Evolutionary conservation across 2,113 vertebrate species (phyloP).

Genomic region (Lontra canadensis): DNA sequence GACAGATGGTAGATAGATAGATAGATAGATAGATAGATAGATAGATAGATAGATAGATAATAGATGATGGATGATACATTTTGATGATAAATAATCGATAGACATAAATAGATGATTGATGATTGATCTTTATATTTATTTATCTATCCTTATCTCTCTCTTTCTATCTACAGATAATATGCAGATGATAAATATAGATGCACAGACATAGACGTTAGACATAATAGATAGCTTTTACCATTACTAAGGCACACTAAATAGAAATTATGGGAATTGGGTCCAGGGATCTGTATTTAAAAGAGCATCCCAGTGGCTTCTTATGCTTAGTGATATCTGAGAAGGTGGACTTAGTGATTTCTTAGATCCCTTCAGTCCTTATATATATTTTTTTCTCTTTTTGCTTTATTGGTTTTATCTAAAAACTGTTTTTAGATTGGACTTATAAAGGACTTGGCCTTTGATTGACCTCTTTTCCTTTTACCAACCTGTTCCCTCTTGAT

Average conservation of each 20-base stretch:
- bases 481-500: background rate
- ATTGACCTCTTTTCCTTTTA: background rate
- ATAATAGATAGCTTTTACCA: background rate
- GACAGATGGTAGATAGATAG: background rate
- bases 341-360: background rate
- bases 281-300: background rate
- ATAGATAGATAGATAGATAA: background rate
- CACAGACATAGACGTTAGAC: background rate
- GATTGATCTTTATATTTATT: background rate
- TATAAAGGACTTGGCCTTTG: background rate
- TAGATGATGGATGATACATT: background rate
- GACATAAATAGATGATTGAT: background rate
- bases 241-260: background rate
- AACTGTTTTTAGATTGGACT: background rate
- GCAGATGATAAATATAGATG: background rate
- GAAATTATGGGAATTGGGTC: background rate
- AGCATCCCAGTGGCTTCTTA: background rate
- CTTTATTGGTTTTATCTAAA: background rate
- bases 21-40: background rate
- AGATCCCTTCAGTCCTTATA: background rate
- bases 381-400: background rate
- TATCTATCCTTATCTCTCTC: background rate
- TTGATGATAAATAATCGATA: background rate
- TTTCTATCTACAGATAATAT: background rate
- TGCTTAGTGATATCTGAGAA: background rate